Conservation (phyloP, 2,888 invertebrate species). For the Bellardia bayeri region DNA sequence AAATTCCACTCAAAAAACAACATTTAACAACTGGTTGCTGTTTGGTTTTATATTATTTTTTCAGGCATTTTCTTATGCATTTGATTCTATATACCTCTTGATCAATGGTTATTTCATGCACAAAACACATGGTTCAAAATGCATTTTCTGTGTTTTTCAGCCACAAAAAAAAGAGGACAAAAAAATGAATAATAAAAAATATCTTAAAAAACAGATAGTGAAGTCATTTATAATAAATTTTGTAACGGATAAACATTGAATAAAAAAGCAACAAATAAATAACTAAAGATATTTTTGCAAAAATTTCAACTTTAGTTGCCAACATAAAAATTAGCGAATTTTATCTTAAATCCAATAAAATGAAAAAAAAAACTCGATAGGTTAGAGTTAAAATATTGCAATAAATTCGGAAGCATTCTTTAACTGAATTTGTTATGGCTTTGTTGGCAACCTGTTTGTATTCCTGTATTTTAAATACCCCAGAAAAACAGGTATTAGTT, state of each 20-base stretch:
- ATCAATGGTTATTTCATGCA: constrained; percentile 59
- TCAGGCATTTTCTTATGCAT: neutral
- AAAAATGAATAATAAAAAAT: constrained; percentile 14
- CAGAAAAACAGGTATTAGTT: too few relatives aligned
- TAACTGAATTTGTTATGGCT: too few relatives aligned
- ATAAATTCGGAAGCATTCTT: neutral
- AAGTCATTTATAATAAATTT: constrained; percentile 63
- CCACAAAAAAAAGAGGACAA: constrained; percentile 43
- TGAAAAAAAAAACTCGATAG: too few relatives aligned
- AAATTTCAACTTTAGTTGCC: neutral
- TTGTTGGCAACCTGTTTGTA: too few relatives aligned
- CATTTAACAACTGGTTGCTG: constrained; percentile 40
- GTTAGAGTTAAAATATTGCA: too few relatives aligned
- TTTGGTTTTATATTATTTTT: constrained; percentile 1
- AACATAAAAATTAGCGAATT: too few relatives aligned
- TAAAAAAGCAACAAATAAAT: neutral
- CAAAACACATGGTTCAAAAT: constrained; percentile 69
- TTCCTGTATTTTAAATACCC: too few relatives aligned
- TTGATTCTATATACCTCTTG: constrained; percentile 45
- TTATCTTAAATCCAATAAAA: too few relatives aligned
- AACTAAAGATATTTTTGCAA: constrained; percentile 8
- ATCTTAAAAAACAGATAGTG: constrained; percentile 25
- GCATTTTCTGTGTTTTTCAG: constrained; percentile 68
- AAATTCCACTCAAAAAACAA: constrained; percentile 17
- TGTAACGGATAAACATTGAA: constrained; percentile 54